phyloP scores from a whole-genome alignment of 2,113 vertebrate genomes.

The Donacobius atricapilla region DNA sequence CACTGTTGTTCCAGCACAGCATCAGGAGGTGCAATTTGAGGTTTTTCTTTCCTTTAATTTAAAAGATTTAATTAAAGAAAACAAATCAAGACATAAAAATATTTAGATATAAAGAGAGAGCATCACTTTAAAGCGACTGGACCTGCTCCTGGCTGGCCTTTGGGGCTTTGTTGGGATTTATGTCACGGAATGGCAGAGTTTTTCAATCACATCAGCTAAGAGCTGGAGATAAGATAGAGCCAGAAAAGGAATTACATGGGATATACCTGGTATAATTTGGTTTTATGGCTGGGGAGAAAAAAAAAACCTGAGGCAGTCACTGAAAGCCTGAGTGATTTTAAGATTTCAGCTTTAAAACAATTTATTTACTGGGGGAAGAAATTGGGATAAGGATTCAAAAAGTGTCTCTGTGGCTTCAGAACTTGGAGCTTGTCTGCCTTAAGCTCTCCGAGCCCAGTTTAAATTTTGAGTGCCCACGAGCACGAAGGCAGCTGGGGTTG shows the following conservation, averaged over 20 bases:
- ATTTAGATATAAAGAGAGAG: background rate
- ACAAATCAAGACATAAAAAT: background rate
- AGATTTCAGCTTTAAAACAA: conserved; percentile 3
- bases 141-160: background rate
- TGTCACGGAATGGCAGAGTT: conserved; percentile 1
- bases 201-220: conserved; percentile 50
- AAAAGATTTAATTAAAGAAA: background rate
- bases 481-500: background rate
- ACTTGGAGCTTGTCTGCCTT: background rate
- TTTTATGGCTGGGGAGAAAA: background rate
- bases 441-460: background rate
- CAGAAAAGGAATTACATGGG: conserved; percentile 37
- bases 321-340: background rate
- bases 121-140: background rate
- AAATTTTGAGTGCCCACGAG: background rate
- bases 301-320: background rate
- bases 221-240: conserved; percentile 26
- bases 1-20: background rate
- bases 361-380: background rate
- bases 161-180: background rate
- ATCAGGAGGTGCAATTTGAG: background rate
- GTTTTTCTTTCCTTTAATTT: background rate
- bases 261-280: conserved; percentile 29
- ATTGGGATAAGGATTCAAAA: background rate
- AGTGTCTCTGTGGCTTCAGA: background rate